Evolutionary conservation across 1,140 invertebrate genomes (phyloP), one percentile per base, ranked within the genome.

Genomic region (Rhysida immarginata): DNA sequence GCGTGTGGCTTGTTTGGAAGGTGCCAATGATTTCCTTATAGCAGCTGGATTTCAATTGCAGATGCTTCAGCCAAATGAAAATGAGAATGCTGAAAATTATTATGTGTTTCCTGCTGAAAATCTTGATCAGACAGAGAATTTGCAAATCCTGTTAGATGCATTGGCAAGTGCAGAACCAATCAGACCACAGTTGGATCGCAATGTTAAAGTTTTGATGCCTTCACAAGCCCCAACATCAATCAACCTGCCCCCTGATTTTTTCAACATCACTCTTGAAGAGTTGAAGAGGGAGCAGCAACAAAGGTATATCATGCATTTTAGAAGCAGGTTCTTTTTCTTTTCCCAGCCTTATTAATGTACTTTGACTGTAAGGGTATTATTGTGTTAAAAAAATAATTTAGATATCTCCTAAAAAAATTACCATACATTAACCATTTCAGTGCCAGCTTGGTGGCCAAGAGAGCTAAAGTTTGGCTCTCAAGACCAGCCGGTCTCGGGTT

Each of bases 171-270:
- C 87, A 1, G 88, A 94, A 65, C 79, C 83, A 0, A 82, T 96
- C 55, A 77, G 78, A 26, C 72, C 92, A 11, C 82, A 89, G 66
- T 69, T 96, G 25, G 88, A 95, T 68, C 75, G 90, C 54, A 87
- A 85, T 66, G 63, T 87, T 3, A 83, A 83, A 73, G 84, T 95
- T n/a, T 73, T 93, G 27, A 71, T 84, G 45, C 87, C 89, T 2
- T 82, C 81, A 2, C 79, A 85, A 69, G 79, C 78, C 1, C 77
- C 79, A 0, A 68, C 75, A 26, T 78, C 78, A 59, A 71, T 79
- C 41, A 78, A 84, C 56, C 71, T 96, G 21, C 90, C 91, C 1
- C 68, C 78, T 20, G 85, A 85, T 1, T 96, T 96, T 70, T 96
- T 84, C 65, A 75, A 77, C 1, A 67, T 94, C 14, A 76, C 81